Evolutionary conservation across 2,113 vertebrate species (phyloP).

Genomic region (Nyctibius bracteatus): DNA sequence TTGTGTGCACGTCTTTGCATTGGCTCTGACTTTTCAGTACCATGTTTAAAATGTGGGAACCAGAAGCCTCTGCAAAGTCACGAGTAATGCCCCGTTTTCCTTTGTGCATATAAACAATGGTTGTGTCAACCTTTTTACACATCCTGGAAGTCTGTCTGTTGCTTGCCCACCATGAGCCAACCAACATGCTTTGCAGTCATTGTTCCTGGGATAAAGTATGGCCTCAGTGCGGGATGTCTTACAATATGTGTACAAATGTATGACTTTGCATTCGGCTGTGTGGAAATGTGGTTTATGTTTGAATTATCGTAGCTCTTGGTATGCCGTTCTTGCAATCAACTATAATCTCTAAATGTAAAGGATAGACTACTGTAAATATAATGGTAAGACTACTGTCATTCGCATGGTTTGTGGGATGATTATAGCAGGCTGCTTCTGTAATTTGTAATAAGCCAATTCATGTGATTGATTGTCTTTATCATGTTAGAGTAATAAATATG

Average conservation of each 20-base stretch:
- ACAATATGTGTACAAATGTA: neutral
- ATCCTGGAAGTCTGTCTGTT: neutral
- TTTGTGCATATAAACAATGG: neutral
- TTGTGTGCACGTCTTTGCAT: neutral
- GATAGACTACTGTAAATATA: neutral
- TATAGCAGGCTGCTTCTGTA: neutral
- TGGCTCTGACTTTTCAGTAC: neutral
- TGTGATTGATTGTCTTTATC: neutral
- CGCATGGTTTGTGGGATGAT: neutral
- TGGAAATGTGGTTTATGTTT: neutral
- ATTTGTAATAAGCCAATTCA: neutral
- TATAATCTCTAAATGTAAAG: neutral
- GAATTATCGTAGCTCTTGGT: neutral
- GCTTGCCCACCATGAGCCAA: neutral
- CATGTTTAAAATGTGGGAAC: neutral
- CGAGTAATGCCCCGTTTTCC: neutral
- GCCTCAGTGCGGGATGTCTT: neutral
- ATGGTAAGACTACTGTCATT: neutral
- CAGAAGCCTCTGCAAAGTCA: neutral
- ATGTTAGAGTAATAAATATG: neutral
- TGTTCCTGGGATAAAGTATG: neutral
- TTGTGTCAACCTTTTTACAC: neutral
- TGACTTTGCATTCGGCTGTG: neutral
- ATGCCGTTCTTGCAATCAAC: neutral
- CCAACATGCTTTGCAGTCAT: neutral